Base-by-base conservation (phyloP, 2,113 vertebrate species). In the Bos javanicus region DNA sequence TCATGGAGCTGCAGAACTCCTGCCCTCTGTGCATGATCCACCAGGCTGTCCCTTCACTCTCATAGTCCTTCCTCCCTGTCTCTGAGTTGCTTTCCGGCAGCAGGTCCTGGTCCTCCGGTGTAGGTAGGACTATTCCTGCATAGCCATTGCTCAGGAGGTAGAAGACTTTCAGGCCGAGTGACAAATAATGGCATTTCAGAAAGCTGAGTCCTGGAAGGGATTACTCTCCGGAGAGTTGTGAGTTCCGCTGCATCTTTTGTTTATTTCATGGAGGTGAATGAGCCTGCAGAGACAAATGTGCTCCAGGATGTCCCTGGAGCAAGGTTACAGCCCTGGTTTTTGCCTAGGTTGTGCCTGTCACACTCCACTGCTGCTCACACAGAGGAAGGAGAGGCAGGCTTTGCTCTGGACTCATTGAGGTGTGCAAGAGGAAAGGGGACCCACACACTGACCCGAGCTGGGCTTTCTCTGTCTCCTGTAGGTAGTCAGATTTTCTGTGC, bases 331-430 rank as follows among this genome's bases (percentile, higher is more conserved):
- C 30, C 16, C 14, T 23, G 64, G 9, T 90, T 98, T 98, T 98
- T 97, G 95, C 9, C 74, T 95, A 96, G 96, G 52, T 95, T 88
- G 94, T 93, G 91, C 98, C 97, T 98, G 98, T 98, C 95, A 97
- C 91, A 96, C 83, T 98, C 97, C 90, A 97, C 80, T 97, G 96
- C 94, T 11, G 76, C 92, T 94, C 60, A 60, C 89, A 62, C 98
- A 98, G 98, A 98, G 83, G 96, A 96, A 98, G 93, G 95, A 96
- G 4, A 48, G 96, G 92, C 81, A 94, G 93, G 94, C 95, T 98
- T 97, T 94, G 0, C 19, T 97, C 52, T 28, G 85, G 96, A 82
- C 90, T 86, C 90, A 86, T 28, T 54, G 86, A 95, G 80, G 0
- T 36, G 39, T 67, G 39, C 87, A 98, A 94, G 95, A 90, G 96